Percentiles rank a stretch among this genome's conserved stretches.
Conservation (phyloP, 2,888 invertebrate genomes). For the Spodoptera exigua region DNA sequence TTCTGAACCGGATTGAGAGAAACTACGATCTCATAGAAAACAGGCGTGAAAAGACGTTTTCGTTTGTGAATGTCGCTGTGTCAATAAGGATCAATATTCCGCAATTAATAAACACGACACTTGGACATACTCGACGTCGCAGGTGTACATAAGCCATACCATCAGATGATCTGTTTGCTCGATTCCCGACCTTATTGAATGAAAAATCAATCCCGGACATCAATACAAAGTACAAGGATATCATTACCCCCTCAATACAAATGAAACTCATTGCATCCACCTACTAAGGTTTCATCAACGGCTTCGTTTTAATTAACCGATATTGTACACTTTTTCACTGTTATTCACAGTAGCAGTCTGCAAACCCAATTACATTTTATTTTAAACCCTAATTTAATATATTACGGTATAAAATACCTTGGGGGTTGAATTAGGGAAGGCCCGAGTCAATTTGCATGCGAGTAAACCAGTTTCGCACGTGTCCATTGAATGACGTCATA, state of each 20-base stretch:
- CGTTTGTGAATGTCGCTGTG: too few relatives aligned
- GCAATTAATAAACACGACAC: too few relatives aligned
- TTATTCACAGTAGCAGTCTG: slow-evolving; percentile 39
- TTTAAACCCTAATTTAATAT: slow-evolving; percentile 63
- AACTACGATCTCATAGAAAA: too few relatives aligned
- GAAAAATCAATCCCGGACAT: neutral
- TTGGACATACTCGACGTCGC: too few relatives aligned
- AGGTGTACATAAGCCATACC: too few relatives aligned
- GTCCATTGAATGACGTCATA: slow-evolving; percentile 52
- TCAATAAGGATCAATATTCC: too few relatives aligned
- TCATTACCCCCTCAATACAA: slow-evolving; percentile 39
- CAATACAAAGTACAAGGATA: slow-evolving; percentile 20
- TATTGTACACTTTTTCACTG: slow-evolving; percentile 73
- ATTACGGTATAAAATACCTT: slow-evolving; percentile 61
- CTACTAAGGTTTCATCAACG: slow-evolving; percentile 77
- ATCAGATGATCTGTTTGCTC: too few relatives aligned
- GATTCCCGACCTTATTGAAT: too few relatives aligned
- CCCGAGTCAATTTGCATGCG: slow-evolving; percentile 71
- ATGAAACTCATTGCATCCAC: slow-evolving; percentile 69
- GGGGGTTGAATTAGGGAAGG: slow-evolving; percentile 56
- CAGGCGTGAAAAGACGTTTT: too few relatives aligned
- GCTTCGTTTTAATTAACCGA: slow-evolving; percentile 84
- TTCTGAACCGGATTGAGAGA: too few relatives aligned
- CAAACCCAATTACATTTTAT: slow-evolving; percentile 46
- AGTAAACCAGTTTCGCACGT: slow-evolving; percentile 69